Base-by-base conservation (phyloP, 2,797 vertebrate genomes). In the Alouatta caraya region DNA sequence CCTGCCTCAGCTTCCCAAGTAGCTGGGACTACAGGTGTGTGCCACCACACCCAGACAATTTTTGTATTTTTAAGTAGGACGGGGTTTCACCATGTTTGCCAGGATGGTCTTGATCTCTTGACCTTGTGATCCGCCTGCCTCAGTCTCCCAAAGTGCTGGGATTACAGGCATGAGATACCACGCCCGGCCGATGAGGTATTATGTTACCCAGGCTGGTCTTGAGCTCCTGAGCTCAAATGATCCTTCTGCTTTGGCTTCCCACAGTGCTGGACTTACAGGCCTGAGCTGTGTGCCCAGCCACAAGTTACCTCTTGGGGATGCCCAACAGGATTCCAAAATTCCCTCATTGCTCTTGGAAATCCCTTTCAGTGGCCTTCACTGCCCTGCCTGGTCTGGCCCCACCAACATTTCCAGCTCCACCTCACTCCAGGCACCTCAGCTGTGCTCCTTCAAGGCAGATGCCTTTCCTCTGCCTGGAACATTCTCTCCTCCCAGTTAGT, bases 241-340 rank as follows among this genome's bases (percentile, higher is more conserved):
- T 70, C 67, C n/a, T 70, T 37, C n/a, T 70, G n/a, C n/a, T 37
- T 70, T 22, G n/a, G 67, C n/a, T 37, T 37, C n/a, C 67, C 67
- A 37, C n/a, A 37, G 61, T 67, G 30, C 30, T 67, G 30, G 15
- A 30, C 15, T 64, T 67, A 67, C 7, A 67, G 30, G 15, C 8
- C 33, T n/a, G 7, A n/a, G 61, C 61, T 33, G 33, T n/a, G 15
- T n/a, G 33, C 15, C 61, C 15, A 64, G 15, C 61, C 52, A 14
- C 75, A 93, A 94, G 28, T 55, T 98, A 99, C 99, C 99, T 99
- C 91, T 99, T 98, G 93, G 99, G 98, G 26, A 99, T 98, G 33
- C 99, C 99, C 96, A 99, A 99, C 80, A 98, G 97, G 64, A 99
- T 96, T 93, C 99, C 98, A 0, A 96, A 98, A 48, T 72, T 80